These are phyloP conservation scores for Cherax destructor DNA, from an alignment of 1,140 invertebrate species.

Conservation along the genomic window DNA sequence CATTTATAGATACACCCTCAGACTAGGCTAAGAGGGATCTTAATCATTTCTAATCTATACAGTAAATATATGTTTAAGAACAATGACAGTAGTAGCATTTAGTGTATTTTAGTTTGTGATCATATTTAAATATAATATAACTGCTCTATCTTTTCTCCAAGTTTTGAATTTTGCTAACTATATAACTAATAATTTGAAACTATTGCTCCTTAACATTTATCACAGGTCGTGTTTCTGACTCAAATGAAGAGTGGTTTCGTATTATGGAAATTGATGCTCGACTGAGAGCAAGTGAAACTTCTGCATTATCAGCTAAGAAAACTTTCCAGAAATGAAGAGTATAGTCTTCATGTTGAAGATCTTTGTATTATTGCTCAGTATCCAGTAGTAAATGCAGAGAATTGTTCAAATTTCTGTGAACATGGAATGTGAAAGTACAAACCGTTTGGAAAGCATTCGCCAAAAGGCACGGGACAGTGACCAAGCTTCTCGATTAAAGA, in stretches of 20 bases:
- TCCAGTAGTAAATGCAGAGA: too few species aligned
- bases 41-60: too few species aligned
- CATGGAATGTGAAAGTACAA: slow-evolving; percentile 3
- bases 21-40: too few species aligned
- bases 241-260: slow-evolving; percentile 6
- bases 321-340: not conserved
- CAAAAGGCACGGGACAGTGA: slow-evolving; percentile 4
- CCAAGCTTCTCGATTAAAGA: slow-evolving; percentile 28
- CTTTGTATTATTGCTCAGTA: not conserved
- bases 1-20: too few species aligned
- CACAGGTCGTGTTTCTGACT: not conserved
- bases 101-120: too few species aligned
- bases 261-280: not conserved
- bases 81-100: too few species aligned
- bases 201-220: slow-evolving; percentile 1
- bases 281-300: not conserved
- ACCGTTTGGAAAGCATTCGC: slow-evolving; percentile 15
- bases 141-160: too few species aligned
- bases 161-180: too few species aligned
- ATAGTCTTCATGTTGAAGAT: not conserved
- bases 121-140: too few species aligned
- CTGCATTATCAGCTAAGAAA: not conserved
- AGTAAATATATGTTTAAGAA: too few species aligned
- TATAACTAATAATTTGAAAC: too few species aligned
- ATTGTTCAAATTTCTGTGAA: not conserved